Evolutionary conservation across 2,888 invertebrate species (phyloP).

Genomic region (Thumatha senex): DNA sequence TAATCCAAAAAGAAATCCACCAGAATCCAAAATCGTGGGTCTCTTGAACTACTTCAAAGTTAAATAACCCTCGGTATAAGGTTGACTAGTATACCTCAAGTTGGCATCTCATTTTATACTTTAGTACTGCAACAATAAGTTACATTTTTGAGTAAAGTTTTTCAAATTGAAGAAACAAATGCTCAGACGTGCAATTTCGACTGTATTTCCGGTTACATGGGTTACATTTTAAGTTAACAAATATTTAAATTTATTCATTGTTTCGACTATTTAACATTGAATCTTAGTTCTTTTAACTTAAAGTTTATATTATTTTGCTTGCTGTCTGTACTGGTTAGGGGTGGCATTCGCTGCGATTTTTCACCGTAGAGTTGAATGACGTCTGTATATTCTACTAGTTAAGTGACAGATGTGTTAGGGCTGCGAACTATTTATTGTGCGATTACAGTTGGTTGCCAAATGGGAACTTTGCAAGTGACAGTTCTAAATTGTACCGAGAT

Average conservation of each 20-base stretch:
- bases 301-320: constrained; percentile 32
- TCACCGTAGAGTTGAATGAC: constrained; percentile 76
- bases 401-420: constrained; percentile 81
- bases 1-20: constrained; percentile 82
- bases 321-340: constrained; percentile 51
- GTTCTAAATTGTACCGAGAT: constrained; percentile 67
- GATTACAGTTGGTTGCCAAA: constrained; percentile 77
- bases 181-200: constrained; percentile 79
- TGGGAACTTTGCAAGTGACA: constrained; percentile 69
- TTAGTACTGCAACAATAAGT: constrained; percentile 46
- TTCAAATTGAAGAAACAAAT: constrained; percentile 71
- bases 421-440: constrained; percentile 80
- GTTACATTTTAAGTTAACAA: constrained; percentile 83
- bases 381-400: constrained; percentile 82
- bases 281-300: constrained; percentile 45
- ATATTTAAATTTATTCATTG: constrained; percentile 80
- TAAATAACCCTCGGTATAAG: constrained; percentile 68
- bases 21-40: constrained; percentile 79
- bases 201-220: constrained; percentile 82
- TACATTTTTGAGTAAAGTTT: constrained; percentile 36
- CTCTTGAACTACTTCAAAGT: constrained; percentile 83
- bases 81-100: constrained; percentile 38
- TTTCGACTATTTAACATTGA: constrained; percentile 47
- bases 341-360: constrained; percentile 72
- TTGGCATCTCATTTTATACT: constrained; percentile 43